These are phyloP conservation scores for Drosophila picticornis DNA, from an alignment of 2,888 invertebrate species.

Conservation along the genomic window DNA sequence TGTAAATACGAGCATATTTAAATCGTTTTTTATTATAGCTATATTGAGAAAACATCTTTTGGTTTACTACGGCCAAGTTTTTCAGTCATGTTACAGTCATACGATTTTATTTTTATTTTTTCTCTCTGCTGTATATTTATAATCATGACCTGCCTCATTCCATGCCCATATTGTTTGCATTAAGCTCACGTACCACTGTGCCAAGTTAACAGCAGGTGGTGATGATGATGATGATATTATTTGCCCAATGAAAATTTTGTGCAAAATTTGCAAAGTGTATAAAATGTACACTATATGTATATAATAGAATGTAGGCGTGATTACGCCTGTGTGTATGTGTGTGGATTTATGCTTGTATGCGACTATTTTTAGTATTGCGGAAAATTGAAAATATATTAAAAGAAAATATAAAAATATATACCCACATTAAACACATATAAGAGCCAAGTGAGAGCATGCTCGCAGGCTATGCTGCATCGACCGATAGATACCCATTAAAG, in stretches of 20 bases:
- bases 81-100: not conserved
- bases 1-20: not conserved
- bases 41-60: not conserved
- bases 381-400: constrained; percentile 60
- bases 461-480: not conserved
- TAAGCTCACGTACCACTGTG: constrained; percentile 31
- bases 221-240: constrained; percentile 53
- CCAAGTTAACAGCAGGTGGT: constrained; percentile 63
- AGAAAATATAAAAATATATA: constrained; percentile 38
- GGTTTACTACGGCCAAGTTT: not conserved
- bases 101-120: not conserved
- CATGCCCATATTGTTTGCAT: constrained; percentile 6
- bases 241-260: constrained; percentile 46
- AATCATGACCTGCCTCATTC: constrained; percentile 47
- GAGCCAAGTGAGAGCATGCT: not conserved
- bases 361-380: constrained; percentile 55
- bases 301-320: constrained; percentile 26
- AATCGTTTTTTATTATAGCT: not conserved
- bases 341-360: constrained; percentile 35
- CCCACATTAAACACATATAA: constrained; percentile 1
- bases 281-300: constrained; percentile 56
- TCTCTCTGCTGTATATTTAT: not conserved
- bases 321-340: constrained; percentile 19
- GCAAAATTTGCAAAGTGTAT: constrained; percentile 69
- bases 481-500: constrained; percentile 1